A percentile compares a stretch with the other conserved stretches of the same genome.
Evolutionary conservation across 1,140 invertebrate genomes (phyloP).

Genomic region (Meteorus sp.): DNA sequence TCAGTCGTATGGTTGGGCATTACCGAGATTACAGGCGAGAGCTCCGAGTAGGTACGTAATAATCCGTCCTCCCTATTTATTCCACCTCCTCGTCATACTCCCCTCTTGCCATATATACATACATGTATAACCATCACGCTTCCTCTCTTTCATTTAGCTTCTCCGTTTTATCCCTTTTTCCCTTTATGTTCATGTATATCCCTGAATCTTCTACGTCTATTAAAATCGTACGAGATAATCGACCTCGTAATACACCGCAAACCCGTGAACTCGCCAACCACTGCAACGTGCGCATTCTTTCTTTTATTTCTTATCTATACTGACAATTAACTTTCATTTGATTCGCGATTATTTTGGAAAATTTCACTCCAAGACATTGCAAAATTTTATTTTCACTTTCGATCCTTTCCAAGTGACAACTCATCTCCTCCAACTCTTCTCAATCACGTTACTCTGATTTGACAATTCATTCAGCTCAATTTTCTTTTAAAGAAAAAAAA

Average conservation of each 20-base stretch:
- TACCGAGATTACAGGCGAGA: constrained; percentile 45
- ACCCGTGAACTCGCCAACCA: constrained; percentile 30
- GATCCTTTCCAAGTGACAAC: no score
- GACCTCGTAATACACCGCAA: constrained; percentile 34
- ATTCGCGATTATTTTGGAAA: no score
- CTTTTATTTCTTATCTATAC: not conserved
- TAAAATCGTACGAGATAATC: constrained; percentile 39
- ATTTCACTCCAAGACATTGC: no score
- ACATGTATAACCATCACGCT: not conserved
- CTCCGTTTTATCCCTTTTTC: not conserved
- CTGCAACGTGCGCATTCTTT: constrained; percentile 26
- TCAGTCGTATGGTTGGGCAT: constrained; percentile 36
- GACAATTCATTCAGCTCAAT: no score
- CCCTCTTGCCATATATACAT: not conserved
- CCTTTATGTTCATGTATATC: not conserved
- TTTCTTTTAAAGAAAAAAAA: no score
- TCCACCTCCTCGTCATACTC: constrained; percentile 4
- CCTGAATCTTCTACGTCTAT: constrained; percentile 26
- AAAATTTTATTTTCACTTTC: no score
- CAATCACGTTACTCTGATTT: no score
- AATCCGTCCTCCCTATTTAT: constrained; percentile 21
- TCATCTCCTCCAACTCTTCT: no score
- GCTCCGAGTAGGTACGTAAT: constrained; percentile 30
- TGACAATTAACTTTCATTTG: not conserved
- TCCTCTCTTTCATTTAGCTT: not conserved